Evolutionary conservation across 2,113 vertebrate genomes (phyloP).

Genomic region (Neodon shergylaensis): DNA sequence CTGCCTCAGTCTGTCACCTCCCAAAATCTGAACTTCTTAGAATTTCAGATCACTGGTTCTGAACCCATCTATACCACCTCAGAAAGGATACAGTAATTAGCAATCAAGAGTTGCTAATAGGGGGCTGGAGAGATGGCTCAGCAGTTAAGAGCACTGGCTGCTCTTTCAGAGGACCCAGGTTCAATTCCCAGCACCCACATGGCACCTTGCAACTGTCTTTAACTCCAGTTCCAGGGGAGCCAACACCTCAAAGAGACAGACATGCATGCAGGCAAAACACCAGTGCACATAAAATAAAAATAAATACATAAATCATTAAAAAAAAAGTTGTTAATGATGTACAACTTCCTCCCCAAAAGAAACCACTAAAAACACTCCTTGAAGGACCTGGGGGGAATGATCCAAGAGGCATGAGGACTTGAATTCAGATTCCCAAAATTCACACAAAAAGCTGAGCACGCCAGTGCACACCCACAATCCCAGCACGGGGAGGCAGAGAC

Average conservation of each 20-base stretch:
- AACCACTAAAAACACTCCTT: not conserved
- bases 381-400: not conserved
- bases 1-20: not conserved
- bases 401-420: not conserved
- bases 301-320: not conserved
- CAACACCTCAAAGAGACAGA: not conserved
- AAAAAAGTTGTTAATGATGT: not conserved
- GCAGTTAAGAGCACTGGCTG: not conserved
- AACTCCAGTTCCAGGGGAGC: not conserved
- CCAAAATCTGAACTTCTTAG: not conserved
- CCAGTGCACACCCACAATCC: not conserved
- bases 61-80: not conserved
- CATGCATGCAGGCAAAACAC: not conserved
- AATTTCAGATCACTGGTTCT: not conserved
- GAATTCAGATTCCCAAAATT: not conserved
- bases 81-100: not conserved
- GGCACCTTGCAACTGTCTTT: not conserved
- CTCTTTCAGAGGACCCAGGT: not conserved
- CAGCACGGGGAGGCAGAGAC: not conserved
- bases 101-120: not conserved
- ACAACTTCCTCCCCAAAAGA: not conserved
- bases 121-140: not conserved
- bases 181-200: not conserved
- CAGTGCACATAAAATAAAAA: not conserved
- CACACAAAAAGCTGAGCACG: not conserved